Conservation (phyloP, 2,888 invertebrate species). For the Dione juno region DNA sequence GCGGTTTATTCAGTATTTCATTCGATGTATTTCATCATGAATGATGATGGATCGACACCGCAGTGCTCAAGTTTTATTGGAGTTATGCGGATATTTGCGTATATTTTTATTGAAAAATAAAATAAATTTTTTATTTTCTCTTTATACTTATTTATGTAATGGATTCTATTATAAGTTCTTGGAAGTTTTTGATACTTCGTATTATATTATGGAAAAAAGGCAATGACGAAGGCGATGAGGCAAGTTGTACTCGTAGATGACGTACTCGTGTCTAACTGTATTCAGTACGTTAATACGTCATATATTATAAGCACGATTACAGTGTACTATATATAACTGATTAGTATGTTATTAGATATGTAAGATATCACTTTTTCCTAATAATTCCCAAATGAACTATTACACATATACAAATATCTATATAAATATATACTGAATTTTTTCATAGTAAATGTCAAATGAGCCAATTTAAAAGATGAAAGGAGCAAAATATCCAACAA, state of each 20-base stretch:
- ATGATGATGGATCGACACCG: slow-evolving; percentile 27
- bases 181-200: neutral
- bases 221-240: too few relatives aligned
- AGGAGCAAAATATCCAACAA: neutral
- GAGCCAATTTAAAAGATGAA: neutral
- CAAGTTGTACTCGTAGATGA: too few relatives aligned
- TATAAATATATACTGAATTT: neutral
- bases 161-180: slow-evolving; percentile 4
- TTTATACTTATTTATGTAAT: slow-evolving; percentile 16
- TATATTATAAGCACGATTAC: too few relatives aligned
- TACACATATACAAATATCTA: too few relatives aligned
- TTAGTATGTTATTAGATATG: too few relatives aligned
- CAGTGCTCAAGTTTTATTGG: slow-evolving; percentile 27
- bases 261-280: too few relatives aligned
- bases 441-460: neutral
- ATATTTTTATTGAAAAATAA: slow-evolving; percentile 14
- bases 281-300: too few relatives aligned
- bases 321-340: too few relatives aligned
- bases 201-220: neutral
- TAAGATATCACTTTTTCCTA: too few relatives aligned
- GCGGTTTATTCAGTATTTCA: slow-evolving; percentile 19
- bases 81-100: slow-evolving; percentile 26
- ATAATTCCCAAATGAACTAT: too few relatives aligned
- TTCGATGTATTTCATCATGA: slow-evolving; percentile 15
- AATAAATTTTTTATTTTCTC: slow-evolving; percentile 8